Evolutionary conservation across 1,140 invertebrate species (phyloP), one percentile per base, ranked within the genome.

Genomic region (Ips nitidus): DNA sequence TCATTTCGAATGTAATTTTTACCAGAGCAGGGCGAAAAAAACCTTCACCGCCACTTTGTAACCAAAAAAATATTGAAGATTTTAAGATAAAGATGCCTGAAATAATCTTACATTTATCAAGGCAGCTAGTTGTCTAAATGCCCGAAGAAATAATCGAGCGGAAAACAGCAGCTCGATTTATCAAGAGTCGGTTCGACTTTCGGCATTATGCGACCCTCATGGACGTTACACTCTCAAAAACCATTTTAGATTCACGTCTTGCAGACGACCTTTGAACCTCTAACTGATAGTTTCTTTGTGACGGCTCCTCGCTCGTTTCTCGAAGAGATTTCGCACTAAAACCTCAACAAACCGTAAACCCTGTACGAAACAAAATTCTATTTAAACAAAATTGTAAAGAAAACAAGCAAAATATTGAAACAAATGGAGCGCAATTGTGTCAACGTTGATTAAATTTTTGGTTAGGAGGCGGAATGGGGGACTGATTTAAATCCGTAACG

Each of bases 241-340:
- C 66, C 45, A 60, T 68, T 68, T 60, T 68, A 68, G 66, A 68
- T 68, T 68, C 66, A 68, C 58, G 66, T 68, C 66, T 68, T 68
- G 66, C 58, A 68, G 66, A 68, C 53, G 66, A 60, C 66, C 66
- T 60, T 60, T 68, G 66, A 68, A 53, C 58, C 41, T 41, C 57
- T 60, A 60, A 68, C 66, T 68, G 66, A 68, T 68, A 68, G 66
- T 68, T 61, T 66, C 64, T 66, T 57, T 66, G 53, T 57, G 55
- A 58, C 64, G 38, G 52, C 57, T 47, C 52, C 45, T 50, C 45
- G 62, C 8, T 55, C 50, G 40, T n/a, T 55, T 37, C 45, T 39
- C 22, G 2, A 52, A 40, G 61, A 63, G 61, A 52, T 63, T 63
- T 62, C 41, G 61, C 45, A 37, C 37, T 47, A 47, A 6, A n/a